Evolutionary conservation across 2,113 vertebrate genomes (phyloP).

Genomic region (Laticauda colubrina): DNA sequence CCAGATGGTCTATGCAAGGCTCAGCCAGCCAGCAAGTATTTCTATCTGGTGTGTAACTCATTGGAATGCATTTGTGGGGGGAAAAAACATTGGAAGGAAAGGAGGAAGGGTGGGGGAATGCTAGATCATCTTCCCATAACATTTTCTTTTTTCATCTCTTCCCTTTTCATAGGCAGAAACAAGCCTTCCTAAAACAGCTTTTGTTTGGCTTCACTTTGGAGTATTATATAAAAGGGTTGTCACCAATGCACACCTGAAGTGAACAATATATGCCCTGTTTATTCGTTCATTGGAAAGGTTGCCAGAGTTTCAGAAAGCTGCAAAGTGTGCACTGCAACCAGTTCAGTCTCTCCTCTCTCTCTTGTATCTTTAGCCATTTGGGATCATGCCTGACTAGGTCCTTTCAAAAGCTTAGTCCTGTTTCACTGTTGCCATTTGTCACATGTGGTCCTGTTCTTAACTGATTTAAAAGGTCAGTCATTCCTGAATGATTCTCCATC

Average conservation of each 20-base stretch:
- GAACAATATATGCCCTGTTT: constrained; percentile 34
- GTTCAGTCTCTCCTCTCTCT: neutral
- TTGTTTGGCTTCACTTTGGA: constrained; percentile 40
- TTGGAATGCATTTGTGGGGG: constrained; percentile 55
- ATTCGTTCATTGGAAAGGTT: constrained; percentile 36
- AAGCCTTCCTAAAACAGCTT: constrained; percentile 53
- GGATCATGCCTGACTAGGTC: too few species aligned
- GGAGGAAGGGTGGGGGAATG: neutral
- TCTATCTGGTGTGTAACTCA: constrained; percentile 62
- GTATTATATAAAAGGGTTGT: constrained; percentile 28
- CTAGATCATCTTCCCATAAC: constrained; percentile 67
- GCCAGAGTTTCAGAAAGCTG: neutral
- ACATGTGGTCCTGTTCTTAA: too few species aligned
- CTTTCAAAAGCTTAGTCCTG: neutral
- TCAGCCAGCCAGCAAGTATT: constrained; percentile 55
- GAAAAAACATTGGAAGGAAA: constrained; percentile 38
- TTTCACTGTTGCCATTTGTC: neutral
- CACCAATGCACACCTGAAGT: constrained; percentile 41
- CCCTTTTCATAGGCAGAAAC: constrained; percentile 63
- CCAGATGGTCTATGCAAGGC: constrained; percentile 54
- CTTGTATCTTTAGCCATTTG: neutral
- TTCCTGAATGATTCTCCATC: neutral
- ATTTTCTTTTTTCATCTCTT: constrained; percentile 58
- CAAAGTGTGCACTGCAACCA: neutral
- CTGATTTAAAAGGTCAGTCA: neutral